These are phyloP conservation scores for Morpho achilles DNA, from an alignment of 2,888 invertebrate species.

Conservation along the genomic window DNA sequence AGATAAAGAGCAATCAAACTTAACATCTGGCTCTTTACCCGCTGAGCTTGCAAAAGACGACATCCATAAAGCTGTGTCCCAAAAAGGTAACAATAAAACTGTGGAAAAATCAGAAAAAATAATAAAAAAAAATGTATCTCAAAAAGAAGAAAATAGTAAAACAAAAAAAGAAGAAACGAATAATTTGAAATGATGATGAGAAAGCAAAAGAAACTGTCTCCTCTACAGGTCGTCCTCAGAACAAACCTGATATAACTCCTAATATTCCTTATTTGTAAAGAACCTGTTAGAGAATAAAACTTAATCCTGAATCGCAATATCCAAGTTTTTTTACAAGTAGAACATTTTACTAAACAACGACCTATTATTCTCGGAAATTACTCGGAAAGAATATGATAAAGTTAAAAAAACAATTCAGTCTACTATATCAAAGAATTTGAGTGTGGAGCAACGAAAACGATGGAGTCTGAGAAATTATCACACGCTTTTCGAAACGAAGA, in stretches of 20 bases:
- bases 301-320: conserved; percentile 45
- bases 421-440: conserved; percentile 27
- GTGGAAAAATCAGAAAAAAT: no score
- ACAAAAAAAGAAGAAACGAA: neutral
- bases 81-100: no score
- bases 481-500: no score
- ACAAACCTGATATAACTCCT: neutral
- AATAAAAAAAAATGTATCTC: neutral
- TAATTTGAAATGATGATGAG: no score
- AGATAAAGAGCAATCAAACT: no score
- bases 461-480: conserved; percentile 10
- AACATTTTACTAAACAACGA: conserved; percentile 46
- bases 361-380: conserved; percentile 50
- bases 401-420: conserved; percentile 51
- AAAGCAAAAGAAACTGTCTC: no score
- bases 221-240: no score
- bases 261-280: neutral
- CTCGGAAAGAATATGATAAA: conserved; percentile 56
- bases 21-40: neutral
- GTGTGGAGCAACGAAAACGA: conserved; percentile 24
- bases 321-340: conserved; percentile 48
- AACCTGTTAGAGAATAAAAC: conserved; percentile 8
- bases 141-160: neutral
- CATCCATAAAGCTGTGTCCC: no score
- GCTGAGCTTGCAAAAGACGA: neutral